Evolutionary conservation across 2,113 vertebrate genomes (phyloP), one percentile per base, ranked within the genome.

Genomic region (Pseudonaja textilis): DNA sequence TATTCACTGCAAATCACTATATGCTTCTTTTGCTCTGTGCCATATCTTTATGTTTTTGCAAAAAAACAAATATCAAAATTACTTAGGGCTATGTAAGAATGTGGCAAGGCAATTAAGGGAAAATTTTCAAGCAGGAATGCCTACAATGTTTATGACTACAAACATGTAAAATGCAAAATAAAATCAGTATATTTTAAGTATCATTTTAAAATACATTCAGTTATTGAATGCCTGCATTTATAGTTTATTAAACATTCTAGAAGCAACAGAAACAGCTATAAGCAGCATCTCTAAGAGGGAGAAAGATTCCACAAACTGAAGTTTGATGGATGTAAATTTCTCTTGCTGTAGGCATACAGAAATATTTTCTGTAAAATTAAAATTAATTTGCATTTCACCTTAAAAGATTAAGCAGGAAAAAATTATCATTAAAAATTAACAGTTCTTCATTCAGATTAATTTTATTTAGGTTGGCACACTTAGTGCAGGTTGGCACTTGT

Each of bases 371-470:
- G 94, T 95, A 96, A 91, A 93, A 94, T 93, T 59, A 95, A 95
- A 93, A 94, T 93, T 59, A 95, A 95, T 90, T 96, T 95, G 88
- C 20, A 90, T 93, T 91, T 64, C 69, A 93, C 92, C 85, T 93
- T 20, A 22, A 64, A 61, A 39, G 26, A 20, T 86, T 26, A 18
- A 85, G 57, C 1, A 18, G 26, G 3, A 29, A 85, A n/a, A 55
- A 45, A 86, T 10, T 50, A 42, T 47, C 25, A 87, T 89, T 89
- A 85, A 52, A 52, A 52, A 52, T 52, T 52, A 52, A 52, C 50
- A 39, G 5, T 89, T 7, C 0, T 2, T 22, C 50, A 57, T 10
- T 86, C n/a, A 55, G 8, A 16, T 26, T 57, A 85, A 57, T 45
- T 47, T 56, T 6, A 42, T 26, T 81, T 85, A 74, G 6, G 7